Percentiles rank a stretch among this genome's conserved stretches.
Conservation (phyloP, 2,888 invertebrate genomes). For the Dorcus hopei region DNA sequence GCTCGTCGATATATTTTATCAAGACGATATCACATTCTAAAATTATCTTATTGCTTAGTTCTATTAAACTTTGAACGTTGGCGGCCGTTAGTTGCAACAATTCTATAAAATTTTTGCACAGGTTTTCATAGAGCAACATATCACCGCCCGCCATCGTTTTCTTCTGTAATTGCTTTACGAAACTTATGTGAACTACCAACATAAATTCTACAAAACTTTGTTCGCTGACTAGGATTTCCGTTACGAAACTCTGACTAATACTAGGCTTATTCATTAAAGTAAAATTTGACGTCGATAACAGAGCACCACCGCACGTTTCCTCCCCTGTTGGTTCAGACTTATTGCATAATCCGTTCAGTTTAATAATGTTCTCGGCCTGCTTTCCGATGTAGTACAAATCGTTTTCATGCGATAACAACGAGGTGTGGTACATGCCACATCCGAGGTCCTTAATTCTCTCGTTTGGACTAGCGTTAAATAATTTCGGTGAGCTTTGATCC, state of each 20-base stretch:
- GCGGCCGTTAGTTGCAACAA: constrained; percentile 66
- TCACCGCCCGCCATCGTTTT: constrained; percentile 57
- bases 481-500: constrained; percentile 66
- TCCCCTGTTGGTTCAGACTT: constrained; percentile 4
- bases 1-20: constrained; percentile 68
- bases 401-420: constrained; percentile 65
- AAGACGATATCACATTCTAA: constrained; percentile 66
- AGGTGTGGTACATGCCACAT: constrained; percentile 59
- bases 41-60: constrained; percentile 65
- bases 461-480: constrained; percentile 29
- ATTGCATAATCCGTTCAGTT: constrained; percentile 7
- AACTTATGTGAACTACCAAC: constrained; percentile 59
- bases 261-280: constrained; percentile 32
- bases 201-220: constrained; percentile 70
- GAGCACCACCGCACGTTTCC: constrained; percentile 16
- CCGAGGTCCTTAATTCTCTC: constrained; percentile 47
- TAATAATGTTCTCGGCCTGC: constrained; percentile 40
- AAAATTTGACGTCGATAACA: constrained; percentile 33
- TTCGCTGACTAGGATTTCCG: constrained; percentile 50
- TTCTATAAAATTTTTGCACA: constrained; percentile 67
- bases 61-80: constrained; percentile 66
- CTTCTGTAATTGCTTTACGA: constrained; percentile 64
- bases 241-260: constrained; percentile 27
- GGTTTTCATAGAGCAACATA: constrained; percentile 60
- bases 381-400: constrained; percentile 70